Conservation (phyloP, 2,888 invertebrate genomes). For the Nomada fabriciana region DNA sequence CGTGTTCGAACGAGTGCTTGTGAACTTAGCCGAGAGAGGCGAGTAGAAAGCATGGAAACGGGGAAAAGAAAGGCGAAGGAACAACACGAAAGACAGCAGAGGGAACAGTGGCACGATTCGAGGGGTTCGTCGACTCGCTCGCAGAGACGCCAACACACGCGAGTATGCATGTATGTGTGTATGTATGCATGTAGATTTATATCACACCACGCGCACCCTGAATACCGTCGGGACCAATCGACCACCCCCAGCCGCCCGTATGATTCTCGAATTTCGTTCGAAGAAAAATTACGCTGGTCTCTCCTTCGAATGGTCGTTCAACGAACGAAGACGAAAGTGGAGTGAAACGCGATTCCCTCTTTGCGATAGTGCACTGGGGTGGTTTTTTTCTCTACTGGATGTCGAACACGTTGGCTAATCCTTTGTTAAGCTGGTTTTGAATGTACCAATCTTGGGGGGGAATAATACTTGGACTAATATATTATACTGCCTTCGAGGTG, state of each 20-base stretch:
- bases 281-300: conserved; percentile 15
- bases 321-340: background rate
- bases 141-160: background rate
- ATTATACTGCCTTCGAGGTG: too few relatives aligned
- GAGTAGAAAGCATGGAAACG: background rate
- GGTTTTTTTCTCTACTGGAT: background rate
- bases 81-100: background rate
- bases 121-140: background rate
- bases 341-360: background rate
- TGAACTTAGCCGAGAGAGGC: background rate
- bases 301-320: background rate
- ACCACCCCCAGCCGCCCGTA: conserved; percentile 69
- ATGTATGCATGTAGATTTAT: conserved; percentile 25
- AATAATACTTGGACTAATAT: too few relatives aligned
- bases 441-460: too few relatives aligned
- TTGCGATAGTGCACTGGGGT: background rate
- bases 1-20: background rate
- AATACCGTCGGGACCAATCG: conserved; percentile 83
- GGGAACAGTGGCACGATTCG: background rate
- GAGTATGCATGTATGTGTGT: conserved; percentile 6
- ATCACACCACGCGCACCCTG: conserved; percentile 72
- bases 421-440: too few relatives aligned
- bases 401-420: too few relatives aligned
- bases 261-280: conserved; percentile 43
- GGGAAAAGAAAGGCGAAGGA: background rate